Evolutionary conservation across 2,113 vertebrate genomes (phyloP).

Genomic region (Rhinoderma darwinii): DNA sequence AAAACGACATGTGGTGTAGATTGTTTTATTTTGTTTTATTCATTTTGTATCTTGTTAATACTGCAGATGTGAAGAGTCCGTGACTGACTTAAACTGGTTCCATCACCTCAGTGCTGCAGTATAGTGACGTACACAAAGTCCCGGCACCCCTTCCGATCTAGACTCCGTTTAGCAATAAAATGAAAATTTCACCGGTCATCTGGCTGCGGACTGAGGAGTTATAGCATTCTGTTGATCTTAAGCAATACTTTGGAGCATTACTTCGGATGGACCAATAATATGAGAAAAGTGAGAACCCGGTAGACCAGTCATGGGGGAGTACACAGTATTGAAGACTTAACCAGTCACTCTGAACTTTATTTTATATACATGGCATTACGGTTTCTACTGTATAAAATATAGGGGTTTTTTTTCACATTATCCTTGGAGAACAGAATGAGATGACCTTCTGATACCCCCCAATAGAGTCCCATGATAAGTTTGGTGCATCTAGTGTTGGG

Average conservation of each 20-base stretch:
- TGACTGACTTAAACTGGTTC: neutral
- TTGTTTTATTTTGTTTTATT: slow-evolving; percentile 5
- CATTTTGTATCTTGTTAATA: neutral
- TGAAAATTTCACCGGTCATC: neutral
- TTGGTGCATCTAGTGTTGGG: neutral
- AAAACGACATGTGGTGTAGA: neutral
- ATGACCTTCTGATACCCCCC: neutral
- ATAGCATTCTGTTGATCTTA: neutral
- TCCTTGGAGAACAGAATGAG: neutral
- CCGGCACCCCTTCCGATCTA: neutral
- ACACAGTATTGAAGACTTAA: slow-evolving; percentile 23
- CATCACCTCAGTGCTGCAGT: neutral
- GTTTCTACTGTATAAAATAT: neutral
- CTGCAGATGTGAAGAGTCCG: slow-evolving; percentile 8
- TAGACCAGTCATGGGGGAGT: neutral
- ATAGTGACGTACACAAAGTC: neutral
- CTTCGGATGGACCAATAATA: neutral
- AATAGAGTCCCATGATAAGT: neutral
- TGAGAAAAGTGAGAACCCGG: neutral
- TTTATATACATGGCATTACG: neutral
- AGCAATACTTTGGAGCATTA: slow-evolving; percentile 34
- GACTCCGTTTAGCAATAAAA: neutral
- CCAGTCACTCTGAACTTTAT: neutral
- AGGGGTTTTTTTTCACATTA: neutral
- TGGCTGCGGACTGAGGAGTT: neutral